A percentile compares a stretch with the other conserved stretches of the same genome.
phyloP scores from a whole-genome alignment of 1,140 invertebrate genomes.

The Chelonus insularis region DNA sequence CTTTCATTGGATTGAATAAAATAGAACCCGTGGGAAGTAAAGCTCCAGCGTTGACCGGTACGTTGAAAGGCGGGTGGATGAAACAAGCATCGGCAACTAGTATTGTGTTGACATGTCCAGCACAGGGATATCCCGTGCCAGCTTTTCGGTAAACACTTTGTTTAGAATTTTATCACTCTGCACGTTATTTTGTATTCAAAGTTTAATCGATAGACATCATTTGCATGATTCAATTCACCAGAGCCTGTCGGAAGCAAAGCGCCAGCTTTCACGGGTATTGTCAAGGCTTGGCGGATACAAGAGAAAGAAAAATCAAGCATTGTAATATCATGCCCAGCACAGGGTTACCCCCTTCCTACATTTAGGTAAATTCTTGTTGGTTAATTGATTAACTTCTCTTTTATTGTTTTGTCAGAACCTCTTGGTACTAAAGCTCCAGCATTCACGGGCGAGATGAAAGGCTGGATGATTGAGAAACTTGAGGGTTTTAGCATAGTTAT shows the following conservation, averaged over 20 bases:
- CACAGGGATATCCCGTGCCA: slow-evolving; percentile 55
- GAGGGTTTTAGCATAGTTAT: background rate
- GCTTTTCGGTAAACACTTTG: slow-evolving; percentile 48
- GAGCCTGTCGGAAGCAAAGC: slow-evolving; percentile 72
- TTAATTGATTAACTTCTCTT: background rate
- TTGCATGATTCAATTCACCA: slow-evolving; percentile 44
- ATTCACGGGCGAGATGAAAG: slow-evolving; percentile 60
- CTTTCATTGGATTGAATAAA: slow-evolving; percentile 11
- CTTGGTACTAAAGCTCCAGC: slow-evolving; percentile 70
- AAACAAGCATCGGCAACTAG: slow-evolving; percentile 44
- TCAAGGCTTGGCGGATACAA: slow-evolving; percentile 43
- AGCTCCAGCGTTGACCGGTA: slow-evolving; percentile 59
- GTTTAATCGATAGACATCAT: background rate
- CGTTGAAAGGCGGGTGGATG: slow-evolving; percentile 56
- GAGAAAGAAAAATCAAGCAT: slow-evolving; percentile 16
- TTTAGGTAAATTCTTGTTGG: slow-evolving; percentile 49
- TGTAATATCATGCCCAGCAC: slow-evolving; percentile 30
- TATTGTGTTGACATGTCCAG: slow-evolving; percentile 49
- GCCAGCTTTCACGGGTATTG: slow-evolving; percentile 64
- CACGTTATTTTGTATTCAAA: background rate
- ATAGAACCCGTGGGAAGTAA: slow-evolving; percentile 64
- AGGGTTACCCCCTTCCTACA: slow-evolving; percentile 52
- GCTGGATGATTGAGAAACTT: slow-evolving; percentile 22
- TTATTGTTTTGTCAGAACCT: slow-evolving; percentile 62
- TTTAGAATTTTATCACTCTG: background rate